Conservation (phyloP, 2,888 invertebrate genomes). For the Phaedon cochleariae region DNA sequence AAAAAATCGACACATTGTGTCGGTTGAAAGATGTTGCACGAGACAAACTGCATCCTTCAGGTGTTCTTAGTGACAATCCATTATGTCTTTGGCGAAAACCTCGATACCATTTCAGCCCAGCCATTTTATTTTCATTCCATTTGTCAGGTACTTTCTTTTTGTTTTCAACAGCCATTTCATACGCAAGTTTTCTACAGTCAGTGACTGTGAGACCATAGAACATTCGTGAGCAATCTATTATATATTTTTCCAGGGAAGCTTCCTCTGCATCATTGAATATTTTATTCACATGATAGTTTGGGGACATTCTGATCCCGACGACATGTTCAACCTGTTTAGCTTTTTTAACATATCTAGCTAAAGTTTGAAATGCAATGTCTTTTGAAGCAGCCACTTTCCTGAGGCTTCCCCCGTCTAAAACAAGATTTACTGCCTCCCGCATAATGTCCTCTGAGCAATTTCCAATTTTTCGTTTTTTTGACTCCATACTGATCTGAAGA, state of each 20-base stretch:
- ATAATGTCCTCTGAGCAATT: too few relatives aligned
- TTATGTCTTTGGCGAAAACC: slow-evolving; percentile 21
- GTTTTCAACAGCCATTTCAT: slow-evolving; percentile 21
- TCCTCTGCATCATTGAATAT: slow-evolving; percentile 19
- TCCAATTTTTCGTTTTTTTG: too few relatives aligned
- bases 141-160: slow-evolving; percentile 25
- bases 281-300: slow-evolving; percentile 24
- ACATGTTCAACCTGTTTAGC: slow-evolving; percentile 11
- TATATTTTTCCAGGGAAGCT: slow-evolving; percentile 17
- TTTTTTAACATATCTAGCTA: too few relatives aligned
- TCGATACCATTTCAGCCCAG: slow-evolving; percentile 22
- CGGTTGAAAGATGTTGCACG: slow-evolving; percentile 7
- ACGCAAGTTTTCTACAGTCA: slow-evolving; percentile 23
- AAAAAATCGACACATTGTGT: slow-evolving; percentile 28
- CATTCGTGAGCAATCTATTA: slow-evolving; percentile 14
- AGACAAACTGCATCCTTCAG: slow-evolving; percentile 24
- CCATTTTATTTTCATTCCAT: slow-evolving; percentile 58
- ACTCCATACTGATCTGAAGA: too few relatives aligned
- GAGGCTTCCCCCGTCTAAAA: too few relatives aligned
- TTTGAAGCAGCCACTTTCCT: too few relatives aligned
- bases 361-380: too few relatives aligned
- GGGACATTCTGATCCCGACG: slow-evolving; percentile 20
- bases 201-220: slow-evolving; percentile 14
- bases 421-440: too few relatives aligned
- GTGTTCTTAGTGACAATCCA: slow-evolving; percentile 17